Evolutionary conservation across 2,888 invertebrate genomes (phyloP).

Genomic region (Lamellibrachia columna): DNA sequence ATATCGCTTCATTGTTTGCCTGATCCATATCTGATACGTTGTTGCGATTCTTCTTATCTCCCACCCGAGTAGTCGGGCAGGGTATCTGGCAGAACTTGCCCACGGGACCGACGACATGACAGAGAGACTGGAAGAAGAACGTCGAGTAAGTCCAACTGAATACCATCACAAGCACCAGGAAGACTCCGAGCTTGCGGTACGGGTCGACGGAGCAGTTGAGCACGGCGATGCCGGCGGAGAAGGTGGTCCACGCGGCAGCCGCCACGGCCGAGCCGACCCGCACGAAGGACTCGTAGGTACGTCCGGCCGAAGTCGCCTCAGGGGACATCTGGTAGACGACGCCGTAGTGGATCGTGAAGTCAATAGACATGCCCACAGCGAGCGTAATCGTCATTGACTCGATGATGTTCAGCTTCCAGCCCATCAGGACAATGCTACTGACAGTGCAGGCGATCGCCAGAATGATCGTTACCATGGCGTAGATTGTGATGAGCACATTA

Average conservation of each 20-base stretch:
- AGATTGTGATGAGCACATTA: constrained; percentile 82
- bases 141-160: constrained; percentile 79
- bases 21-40: too few species aligned
- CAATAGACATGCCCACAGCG: constrained; percentile 91
- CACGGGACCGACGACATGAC: constrained; percentile 78
- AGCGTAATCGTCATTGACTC: constrained; percentile 94
- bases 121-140: constrained; percentile 69
- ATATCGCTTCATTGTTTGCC: not conserved
- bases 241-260: constrained; percentile 87
- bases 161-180: constrained; percentile 85
- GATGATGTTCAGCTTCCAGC: constrained; percentile 91
- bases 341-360: constrained; percentile 91
- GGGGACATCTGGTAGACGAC: constrained; percentile 74
- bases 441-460: constrained; percentile 86
- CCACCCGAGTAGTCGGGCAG: too few species aligned
- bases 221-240: too few species aligned
- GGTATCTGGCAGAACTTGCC: not conserved
- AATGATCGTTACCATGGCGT: constrained; percentile 83
- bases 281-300: constrained; percentile 51
- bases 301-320: constrained; percentile 66
- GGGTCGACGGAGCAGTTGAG: too few species aligned
- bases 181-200: constrained; percentile 79
- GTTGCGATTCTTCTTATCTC: too few species aligned
- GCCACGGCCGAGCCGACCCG: constrained; percentile 84
- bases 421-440: constrained; percentile 67